Percentiles rank a stretch among this genome's conserved stretches.
Evolutionary conservation across 2,797 vertebrate species (phyloP).

Genomic region (Neostethus bicornis): DNA sequence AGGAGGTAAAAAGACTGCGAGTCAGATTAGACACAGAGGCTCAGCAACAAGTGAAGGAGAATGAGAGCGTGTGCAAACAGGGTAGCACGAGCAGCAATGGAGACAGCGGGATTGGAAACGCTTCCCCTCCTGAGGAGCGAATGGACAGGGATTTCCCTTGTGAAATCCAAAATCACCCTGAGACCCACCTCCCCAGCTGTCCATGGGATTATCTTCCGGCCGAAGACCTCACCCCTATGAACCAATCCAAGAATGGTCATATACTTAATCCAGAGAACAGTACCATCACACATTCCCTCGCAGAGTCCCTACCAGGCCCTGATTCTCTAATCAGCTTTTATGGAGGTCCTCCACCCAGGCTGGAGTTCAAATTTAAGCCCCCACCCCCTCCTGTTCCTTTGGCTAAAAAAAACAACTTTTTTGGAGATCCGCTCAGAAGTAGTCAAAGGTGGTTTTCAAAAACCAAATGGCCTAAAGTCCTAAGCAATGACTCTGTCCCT

Average conservation of each 20-base stretch:
- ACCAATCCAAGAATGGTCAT: constrained; percentile 77
- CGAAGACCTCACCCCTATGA: constrained; percentile 62
- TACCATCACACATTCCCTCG: constrained; percentile 66
- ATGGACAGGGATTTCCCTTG: constrained; percentile 86
- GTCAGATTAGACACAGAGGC: constrained; percentile 87
- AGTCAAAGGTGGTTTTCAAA: constrained; percentile 89
- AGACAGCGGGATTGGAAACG: constrained; percentile 93
- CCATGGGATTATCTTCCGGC: constrained; percentile 80
- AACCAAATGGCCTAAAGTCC: constrained; percentile 86
- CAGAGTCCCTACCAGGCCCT: constrained; percentile 81
- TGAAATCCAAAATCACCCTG: constrained; percentile 79
- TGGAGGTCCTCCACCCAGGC: constrained; percentile 79
- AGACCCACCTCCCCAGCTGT: constrained; percentile 81
- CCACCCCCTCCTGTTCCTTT: constrained; percentile 78
- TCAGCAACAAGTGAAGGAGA: constrained; percentile 83
- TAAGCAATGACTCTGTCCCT: constrained; percentile 80
- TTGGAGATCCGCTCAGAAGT: constrained; percentile 62
- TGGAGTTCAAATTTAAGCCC: constrained; percentile 82
- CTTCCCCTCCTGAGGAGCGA: constrained; percentile 87
- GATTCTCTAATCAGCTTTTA: constrained; percentile 79
- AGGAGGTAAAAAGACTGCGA: constrained; percentile 88
- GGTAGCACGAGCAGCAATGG: constrained; percentile 91
- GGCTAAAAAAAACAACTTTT: constrained; percentile 61
- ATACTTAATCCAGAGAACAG: constrained; percentile 55
- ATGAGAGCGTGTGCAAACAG: constrained; percentile 82